These are phyloP conservation scores for Drosophila leonis DNA, from an alignment of 2,888 invertebrate genomes.

Conservation along the genomic window DNA sequence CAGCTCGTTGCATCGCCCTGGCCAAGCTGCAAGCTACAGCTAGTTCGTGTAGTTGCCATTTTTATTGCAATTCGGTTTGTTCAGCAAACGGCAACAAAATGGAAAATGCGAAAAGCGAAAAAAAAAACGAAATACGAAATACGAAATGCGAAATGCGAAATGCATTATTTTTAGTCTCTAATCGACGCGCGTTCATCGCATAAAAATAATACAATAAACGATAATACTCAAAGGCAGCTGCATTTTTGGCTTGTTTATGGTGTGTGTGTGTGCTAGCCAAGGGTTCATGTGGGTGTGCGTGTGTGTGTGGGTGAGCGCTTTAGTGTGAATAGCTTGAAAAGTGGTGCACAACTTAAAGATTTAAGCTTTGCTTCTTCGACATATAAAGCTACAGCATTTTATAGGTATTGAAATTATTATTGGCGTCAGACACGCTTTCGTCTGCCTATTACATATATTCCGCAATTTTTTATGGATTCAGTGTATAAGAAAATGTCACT, in stretches of 20 bases:
- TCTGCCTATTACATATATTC: not conserved
- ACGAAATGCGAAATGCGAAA: constrained; percentile 53
- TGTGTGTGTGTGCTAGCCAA: constrained; percentile 5
- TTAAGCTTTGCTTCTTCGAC: not conserved
- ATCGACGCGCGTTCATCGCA: constrained; percentile 82
- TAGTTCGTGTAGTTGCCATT: constrained; percentile 48
- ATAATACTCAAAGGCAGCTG: constrained; percentile 71
- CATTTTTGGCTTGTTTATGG: constrained; percentile 47
- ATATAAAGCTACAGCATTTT: not conserved
- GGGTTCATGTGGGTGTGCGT: constrained; percentile 25
- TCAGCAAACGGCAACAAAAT: constrained; percentile 33
- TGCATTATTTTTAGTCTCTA: constrained; percentile 80
- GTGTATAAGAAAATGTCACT: no score
- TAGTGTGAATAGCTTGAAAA: no score
- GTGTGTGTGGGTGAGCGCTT: not conserved
- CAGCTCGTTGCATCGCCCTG: constrained; percentile 32
- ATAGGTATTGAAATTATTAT: no score
- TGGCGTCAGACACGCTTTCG: not conserved
- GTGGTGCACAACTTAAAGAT: not conserved
- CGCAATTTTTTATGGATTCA: no score
- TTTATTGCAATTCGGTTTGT: constrained; percentile 69
- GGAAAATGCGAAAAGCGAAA: constrained; percentile 5
- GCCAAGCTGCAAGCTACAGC: not conserved
- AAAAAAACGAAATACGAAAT: constrained; percentile 29
- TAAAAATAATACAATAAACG: constrained; percentile 80